These are phyloP conservation scores for Ormia ochracea DNA, from an alignment of 2,888 invertebrate genomes.

Conservation along the genomic window DNA sequence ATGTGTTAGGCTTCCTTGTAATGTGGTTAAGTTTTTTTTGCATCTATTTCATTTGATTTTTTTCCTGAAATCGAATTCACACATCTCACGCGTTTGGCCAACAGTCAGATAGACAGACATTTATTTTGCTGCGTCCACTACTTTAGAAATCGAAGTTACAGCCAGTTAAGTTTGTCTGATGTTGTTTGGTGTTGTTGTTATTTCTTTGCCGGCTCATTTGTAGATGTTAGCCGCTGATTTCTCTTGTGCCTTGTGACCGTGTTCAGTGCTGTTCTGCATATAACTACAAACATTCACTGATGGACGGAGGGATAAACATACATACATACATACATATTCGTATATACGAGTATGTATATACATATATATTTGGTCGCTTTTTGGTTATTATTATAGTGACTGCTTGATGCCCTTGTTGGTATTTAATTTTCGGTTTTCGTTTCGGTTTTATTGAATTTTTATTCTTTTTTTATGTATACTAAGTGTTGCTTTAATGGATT, in stretches of 20 bases:
- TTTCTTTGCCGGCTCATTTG: constrained; percentile 57
- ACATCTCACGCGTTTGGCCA: constrained; percentile 58
- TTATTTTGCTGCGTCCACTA: constrained; percentile 9
- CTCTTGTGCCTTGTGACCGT: constrained; percentile 34
- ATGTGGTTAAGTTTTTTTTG: constrained; percentile 50
- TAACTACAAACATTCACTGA: constrained; percentile 10
- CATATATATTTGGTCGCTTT: constrained; percentile 22
- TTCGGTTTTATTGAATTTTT: constrained; percentile 63
- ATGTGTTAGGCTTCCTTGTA: constrained; percentile 62
- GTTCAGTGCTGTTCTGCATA: constrained; percentile 33
- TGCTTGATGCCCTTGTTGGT: constrained; percentile 61
- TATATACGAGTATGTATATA: not conserved
- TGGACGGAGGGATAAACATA: constrained; percentile 1
- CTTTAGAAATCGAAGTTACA: constrained; percentile 52
- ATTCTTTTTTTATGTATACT: constrained; percentile 46
- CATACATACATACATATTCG: not conserved
- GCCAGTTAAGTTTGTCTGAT: constrained; percentile 53
- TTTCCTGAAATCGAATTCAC: constrained; percentile 58
- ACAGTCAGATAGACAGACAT: constrained; percentile 31
- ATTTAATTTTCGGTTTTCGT: constrained; percentile 61
- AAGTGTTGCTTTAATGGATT: constrained; percentile 65
- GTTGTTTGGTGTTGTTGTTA: constrained; percentile 42
- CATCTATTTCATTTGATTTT: constrained; percentile 49
- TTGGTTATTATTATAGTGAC: constrained; percentile 51
- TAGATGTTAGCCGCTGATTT: constrained; percentile 61